Conservation (phyloP, 2,797 vertebrate genomes). For the Sternarchorhynchus goeldii region DNA sequence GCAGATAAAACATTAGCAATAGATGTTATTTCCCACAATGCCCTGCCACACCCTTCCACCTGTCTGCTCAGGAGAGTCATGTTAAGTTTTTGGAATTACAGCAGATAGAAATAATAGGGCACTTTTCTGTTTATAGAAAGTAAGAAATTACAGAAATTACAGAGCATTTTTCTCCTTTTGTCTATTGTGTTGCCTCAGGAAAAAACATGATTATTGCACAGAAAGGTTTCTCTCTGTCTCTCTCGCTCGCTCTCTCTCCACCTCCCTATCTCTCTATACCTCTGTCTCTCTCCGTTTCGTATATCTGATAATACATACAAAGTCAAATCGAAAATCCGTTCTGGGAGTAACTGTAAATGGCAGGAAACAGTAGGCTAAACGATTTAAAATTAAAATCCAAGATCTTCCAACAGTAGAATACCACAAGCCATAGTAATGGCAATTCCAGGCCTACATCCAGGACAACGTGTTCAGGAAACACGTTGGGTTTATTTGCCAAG, state of each 20-base stretch:
- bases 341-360: neutral
- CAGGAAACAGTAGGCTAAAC: neutral
- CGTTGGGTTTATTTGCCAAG: too few relatives aligned
- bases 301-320: neutral
- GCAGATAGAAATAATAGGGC: neutral
- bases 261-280: too few relatives aligned
- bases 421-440: too few relatives aligned
- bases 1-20: too few relatives aligned
- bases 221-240: neutral
- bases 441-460: too few relatives aligned
- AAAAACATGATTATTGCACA: neutral
- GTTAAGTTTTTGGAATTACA: neutral
- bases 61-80: neutral
- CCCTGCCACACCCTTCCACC: neutral
- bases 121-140: conserved; percentile 3
- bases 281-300: too few relatives aligned
- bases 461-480: too few relatives aligned
- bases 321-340: neutral
- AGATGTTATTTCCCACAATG: neutral
- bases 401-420: neutral
- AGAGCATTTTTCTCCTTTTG: neutral
- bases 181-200: neutral
- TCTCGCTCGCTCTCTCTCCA: too few relatives aligned
- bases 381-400: neutral
- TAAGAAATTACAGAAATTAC: conserved; percentile 11